Evolutionary conservation across 2,888 invertebrate genomes (phyloP), one percentile per base, ranked within the genome.

Genomic region (Diaperis boleti): DNA sequence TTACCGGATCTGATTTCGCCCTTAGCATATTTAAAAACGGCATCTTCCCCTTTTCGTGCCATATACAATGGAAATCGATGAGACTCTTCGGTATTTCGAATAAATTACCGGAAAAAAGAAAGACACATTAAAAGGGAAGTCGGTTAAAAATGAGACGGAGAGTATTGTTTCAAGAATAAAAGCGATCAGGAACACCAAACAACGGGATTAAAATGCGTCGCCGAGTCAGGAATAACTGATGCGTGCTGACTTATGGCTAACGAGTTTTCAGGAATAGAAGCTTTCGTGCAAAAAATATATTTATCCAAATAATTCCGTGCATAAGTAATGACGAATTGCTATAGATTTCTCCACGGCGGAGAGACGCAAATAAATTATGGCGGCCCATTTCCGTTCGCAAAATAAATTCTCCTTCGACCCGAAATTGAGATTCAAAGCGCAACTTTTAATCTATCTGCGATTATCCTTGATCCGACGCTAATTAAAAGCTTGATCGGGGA

Each of bases 21-120:
- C 6, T 26, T 26, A 26, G 26, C 26, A 8, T 26, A 26, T 26
- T 26, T 26, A 26, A 26, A 26, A 26, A 6, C 26, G 26, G 6
- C 26, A 33, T 33, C 11, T 22, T 22, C 33, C 33, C 33, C n/a
- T 3, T 20, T n/a, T 5, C 7, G 17, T 6, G 15, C 8, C 39
- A 18, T 20, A 35, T 13, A 35, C 56, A 45, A 56, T 35, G 20
- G 42, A 37, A 55, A 42, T 35, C 55, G 55, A 55, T 42, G 42
- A 55, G 55, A 55, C 42, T 55, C 29, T 42, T 31, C 55, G 42
- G 42, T 35, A 33, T 56, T 72, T 69, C 67, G 69, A 71, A 68
- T 71, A 69, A 71, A 72, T 70, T 65, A 69, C 61, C 63, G 56
- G 64, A 45, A 56, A 54, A 69, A 64, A 65, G 70, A 67, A 66